These are phyloP conservation scores for Barbus barbus DNA, from an alignment of 2,113 vertebrate species.

Conservation along the genomic window DNA sequence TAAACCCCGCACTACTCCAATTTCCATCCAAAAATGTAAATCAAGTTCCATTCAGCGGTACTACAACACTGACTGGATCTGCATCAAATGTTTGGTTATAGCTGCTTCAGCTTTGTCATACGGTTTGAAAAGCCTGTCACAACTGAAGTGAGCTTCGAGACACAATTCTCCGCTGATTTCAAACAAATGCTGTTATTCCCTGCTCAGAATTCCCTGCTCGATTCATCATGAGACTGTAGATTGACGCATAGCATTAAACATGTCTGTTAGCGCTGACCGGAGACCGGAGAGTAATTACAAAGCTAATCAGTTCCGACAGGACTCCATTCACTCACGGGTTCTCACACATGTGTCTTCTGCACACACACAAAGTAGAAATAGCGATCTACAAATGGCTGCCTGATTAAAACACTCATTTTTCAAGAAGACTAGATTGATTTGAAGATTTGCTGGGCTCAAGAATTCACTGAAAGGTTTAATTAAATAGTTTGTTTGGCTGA, in stretches of 20 bases:
- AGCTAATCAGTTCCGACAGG: slow-evolving; percentile 58
- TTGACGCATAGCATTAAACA: slow-evolving; percentile 46
- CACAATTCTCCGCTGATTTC: neutral
- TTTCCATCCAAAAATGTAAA: slow-evolving; percentile 16
- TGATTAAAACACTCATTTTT: slow-evolving; percentile 52
- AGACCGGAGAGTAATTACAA: slow-evolving; percentile 58
- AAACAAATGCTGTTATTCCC: slow-evolving; percentile 24
- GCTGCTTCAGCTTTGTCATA: neutral
- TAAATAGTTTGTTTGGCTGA: slow-evolving; percentile 51
- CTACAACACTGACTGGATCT: neutral
- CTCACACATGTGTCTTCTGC: slow-evolving; percentile 16
- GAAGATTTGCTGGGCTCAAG: slow-evolving; percentile 11
- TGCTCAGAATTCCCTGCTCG: slow-evolving; percentile 7
- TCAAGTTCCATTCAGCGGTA: neutral
- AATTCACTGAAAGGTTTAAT: slow-evolving; percentile 46
- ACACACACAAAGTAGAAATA: neutral
- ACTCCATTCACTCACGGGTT: slow-evolving; percentile 42
- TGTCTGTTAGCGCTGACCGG: slow-evolving; percentile 35
- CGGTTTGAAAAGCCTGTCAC: neutral
- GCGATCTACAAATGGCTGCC: slow-evolving; percentile 38
- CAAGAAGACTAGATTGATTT: slow-evolving; percentile 31
- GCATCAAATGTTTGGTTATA: slow-evolving; percentile 19
- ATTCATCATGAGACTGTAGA: slow-evolving; percentile 30
- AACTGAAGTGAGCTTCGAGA: slow-evolving; percentile 10
- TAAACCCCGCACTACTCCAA: neutral